Percentiles rank a stretch among this genome's conserved stretches.
Evolutionary conservation across 2,113 vertebrate species (phyloP).

Genomic region (Potamarius usumacintae): DNA sequence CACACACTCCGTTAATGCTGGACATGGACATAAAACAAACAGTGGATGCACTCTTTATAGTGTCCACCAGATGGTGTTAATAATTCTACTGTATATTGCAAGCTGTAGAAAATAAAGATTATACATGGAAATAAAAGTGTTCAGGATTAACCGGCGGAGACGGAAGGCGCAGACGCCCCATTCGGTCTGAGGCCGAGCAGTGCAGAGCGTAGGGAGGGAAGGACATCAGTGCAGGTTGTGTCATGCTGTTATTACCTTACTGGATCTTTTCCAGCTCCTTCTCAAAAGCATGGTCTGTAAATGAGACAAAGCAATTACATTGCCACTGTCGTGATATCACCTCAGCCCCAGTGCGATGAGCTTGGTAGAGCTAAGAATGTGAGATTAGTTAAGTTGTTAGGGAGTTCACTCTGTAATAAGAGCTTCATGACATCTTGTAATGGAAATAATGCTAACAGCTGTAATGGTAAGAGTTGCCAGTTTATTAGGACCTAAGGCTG

Average conservation of each 20-base stretch:
- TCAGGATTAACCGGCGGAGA: conserved; percentile 43
- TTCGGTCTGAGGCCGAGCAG: conserved; percentile 57
- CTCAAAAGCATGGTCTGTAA: conserved; percentile 98
- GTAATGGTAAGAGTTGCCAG: not conserved
- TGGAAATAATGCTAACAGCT: not conserved
- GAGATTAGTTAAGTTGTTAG: conserved; percentile 33
- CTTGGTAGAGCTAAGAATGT: conserved; percentile 30
- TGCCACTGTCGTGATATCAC: conserved; percentile 66
- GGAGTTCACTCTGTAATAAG: not conserved
- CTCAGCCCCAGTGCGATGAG: conserved; percentile 54
- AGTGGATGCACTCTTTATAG: not conserved
- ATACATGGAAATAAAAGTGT: conserved; percentile 48
- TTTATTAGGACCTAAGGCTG: not conserved
- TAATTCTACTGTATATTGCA: conserved; percentile 65
- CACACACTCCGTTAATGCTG: not conserved
- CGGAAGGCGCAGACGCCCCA: conserved; percentile 46
- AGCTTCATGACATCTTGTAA: conserved; percentile 13
- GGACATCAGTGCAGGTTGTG: conserved; percentile 43
- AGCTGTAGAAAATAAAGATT: conserved; percentile 66
- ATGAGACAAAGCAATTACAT: conserved; percentile 94
- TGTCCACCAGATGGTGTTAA: conserved; percentile 13
- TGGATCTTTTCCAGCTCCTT: conserved; percentile 99
- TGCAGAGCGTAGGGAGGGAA: conserved; percentile 58
- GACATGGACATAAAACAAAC: not conserved
- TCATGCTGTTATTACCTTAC: conserved; percentile 97